Percentiles rank a stretch among this genome's conserved stretches.
phyloP scores from a whole-genome alignment of 2,113 vertebrate genomes.

The Gavia stellata region DNA sequence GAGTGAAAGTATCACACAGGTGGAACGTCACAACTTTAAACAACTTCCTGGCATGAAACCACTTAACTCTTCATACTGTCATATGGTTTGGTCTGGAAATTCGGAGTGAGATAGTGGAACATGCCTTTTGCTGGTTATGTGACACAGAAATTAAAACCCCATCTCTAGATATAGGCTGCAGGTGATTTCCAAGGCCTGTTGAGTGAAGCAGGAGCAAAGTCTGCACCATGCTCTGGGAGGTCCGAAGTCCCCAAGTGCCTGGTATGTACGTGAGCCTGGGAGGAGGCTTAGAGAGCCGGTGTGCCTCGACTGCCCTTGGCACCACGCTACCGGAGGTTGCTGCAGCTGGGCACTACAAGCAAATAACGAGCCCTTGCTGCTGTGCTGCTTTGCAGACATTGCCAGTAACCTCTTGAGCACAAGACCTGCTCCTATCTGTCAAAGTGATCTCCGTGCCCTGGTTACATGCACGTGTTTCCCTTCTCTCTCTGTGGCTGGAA shows the following conservation, averaged over 20 bases:
- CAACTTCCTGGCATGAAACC: background rate
- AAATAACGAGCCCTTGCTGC: background rate
- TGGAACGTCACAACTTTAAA: background rate
- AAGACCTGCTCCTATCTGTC: background rate
- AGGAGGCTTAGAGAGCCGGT: background rate
- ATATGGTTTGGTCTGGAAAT: background rate
- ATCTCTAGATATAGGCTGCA: background rate
- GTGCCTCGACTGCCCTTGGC: background rate
- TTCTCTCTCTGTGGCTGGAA: background rate
- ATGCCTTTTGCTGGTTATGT: background rate
- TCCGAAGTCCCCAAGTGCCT: background rate
- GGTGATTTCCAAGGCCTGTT: background rate
- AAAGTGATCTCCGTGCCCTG: background rate
- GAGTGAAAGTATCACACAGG: background rate
- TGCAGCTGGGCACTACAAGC: background rate
- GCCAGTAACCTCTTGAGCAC: background rate
- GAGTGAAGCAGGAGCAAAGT: background rate
- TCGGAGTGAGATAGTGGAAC: background rate
- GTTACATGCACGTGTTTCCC: background rate
- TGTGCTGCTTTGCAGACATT: background rate
- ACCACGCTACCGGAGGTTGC: fast-evolving
- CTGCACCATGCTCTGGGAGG: background rate
- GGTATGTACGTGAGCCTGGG: fast-evolving
- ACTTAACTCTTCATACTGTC: background rate
- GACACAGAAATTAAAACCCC: background rate